A percentile compares a stretch with the other conserved stretches of the same genome.
Conservation (phyloP, 2,888 invertebrate species). For the Kuschelorhynchus macadamiae region DNA sequence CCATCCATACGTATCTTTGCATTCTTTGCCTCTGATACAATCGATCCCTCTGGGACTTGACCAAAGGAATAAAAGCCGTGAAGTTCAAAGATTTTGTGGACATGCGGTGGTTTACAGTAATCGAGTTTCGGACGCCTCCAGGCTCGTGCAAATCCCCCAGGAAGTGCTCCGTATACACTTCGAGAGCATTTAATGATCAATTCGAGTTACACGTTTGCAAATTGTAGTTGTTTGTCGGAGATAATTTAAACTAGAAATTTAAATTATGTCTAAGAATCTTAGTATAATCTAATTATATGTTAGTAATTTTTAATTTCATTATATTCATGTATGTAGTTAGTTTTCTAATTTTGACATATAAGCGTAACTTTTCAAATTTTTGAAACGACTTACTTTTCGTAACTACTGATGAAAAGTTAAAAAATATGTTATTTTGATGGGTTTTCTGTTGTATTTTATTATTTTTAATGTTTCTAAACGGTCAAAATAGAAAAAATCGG, state of each 20-base stretch:
- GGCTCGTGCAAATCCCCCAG: slow-evolving; percentile 31
- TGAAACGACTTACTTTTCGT: no score
- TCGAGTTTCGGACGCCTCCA: slow-evolving; percentile 48
- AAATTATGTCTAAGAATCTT: background rate
- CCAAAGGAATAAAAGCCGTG: slow-evolving; percentile 48
- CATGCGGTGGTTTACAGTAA: slow-evolving; percentile 60
- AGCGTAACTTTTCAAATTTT: no score
- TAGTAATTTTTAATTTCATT: no score
- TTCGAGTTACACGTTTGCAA: slow-evolving; percentile 44
- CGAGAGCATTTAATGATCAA: slow-evolving; percentile 48
- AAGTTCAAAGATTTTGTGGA: slow-evolving; percentile 64
- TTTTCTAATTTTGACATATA: no score
- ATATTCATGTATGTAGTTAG: no score
- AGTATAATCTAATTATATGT: no score
- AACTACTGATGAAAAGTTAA: no score
- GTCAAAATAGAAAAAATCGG: no score
- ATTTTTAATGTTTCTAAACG: no score
- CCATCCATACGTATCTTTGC: slow-evolving; percentile 22
- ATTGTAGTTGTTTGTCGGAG: slow-evolving; percentile 18
- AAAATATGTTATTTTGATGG: no score
- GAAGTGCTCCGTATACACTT: slow-evolving; percentile 36
- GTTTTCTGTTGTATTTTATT: no score
- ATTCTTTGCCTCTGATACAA: slow-evolving; percentile 34
- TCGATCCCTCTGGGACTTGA: slow-evolving; percentile 27
- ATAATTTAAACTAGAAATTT: background rate